Evolutionary conservation across 2,888 invertebrate species (phyloP).

Genomic region (Lottia scabra): DNA sequence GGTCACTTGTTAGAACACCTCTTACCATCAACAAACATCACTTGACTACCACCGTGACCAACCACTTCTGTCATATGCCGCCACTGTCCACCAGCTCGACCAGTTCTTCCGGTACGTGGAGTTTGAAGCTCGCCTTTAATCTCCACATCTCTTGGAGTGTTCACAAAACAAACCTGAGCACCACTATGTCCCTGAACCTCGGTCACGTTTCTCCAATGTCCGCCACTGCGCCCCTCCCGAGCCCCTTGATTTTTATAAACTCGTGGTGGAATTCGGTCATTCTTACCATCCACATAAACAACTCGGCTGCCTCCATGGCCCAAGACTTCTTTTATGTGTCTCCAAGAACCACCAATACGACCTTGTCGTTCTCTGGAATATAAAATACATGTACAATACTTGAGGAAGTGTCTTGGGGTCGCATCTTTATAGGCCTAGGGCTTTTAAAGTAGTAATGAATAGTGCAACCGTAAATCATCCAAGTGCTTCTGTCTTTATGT

Average conservation of each 20-base stretch:
- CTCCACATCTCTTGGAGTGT: background rate
- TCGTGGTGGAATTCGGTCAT: background rate
- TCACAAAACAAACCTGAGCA: background rate
- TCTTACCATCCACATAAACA: conserved; percentile 62
- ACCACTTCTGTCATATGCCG: conserved; percentile 11
- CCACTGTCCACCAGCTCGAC: background rate
- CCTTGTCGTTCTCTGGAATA: conserved; percentile 58
- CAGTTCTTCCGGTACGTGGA: background rate
- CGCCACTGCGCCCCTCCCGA: background rate
- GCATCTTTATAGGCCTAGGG: no score
- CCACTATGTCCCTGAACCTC: background rate
- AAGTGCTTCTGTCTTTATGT: no score
- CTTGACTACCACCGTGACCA: conserved; percentile 24
- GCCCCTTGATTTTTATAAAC: background rate
- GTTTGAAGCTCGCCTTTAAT: background rate
- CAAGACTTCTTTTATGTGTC: conserved; percentile 62
- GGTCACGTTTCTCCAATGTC: background rate
- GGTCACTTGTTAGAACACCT: background rate
- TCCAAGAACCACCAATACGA: conserved; percentile 61
- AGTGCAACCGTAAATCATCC: no score
- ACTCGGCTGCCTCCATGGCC: conserved; percentile 58
- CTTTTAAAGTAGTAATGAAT: no score
- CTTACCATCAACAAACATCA: conserved; percentile 32
- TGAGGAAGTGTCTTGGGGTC: no score
- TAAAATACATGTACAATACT: no score